Conservation (phyloP, 2,888 invertebrate genomes). For the Synanthedon myopaeformis region DNA sequence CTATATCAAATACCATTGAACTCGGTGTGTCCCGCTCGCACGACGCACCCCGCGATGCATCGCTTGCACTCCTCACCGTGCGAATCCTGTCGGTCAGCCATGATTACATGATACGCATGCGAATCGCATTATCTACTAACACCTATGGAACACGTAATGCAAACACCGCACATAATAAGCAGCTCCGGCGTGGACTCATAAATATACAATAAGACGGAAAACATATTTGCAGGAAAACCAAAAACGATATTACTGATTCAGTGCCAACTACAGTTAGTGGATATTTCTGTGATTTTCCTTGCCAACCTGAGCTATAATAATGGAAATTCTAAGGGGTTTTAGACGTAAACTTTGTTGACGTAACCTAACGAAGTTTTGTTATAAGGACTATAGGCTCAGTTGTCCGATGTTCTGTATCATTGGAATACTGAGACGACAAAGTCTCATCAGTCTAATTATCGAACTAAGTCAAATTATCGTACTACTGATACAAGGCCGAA, state of each 20-base stretch:
- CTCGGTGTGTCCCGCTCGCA: slow-evolving; percentile 50
- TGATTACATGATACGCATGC: slow-evolving; percentile 64
- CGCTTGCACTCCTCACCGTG: slow-evolving; percentile 51
- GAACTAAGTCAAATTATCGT: no score
- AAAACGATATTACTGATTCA: neutral
- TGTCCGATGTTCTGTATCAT: no score
- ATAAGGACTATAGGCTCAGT: no score
- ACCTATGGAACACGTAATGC: slow-evolving; percentile 34
- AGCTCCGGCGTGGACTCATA: neutral
- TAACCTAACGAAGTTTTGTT: no score
- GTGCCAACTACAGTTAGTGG: no score
- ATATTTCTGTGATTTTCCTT: no score
- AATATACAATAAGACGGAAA: neutral
- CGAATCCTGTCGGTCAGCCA: slow-evolving; percentile 44
- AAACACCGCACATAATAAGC: slow-evolving; percentile 1
- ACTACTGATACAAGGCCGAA: no score
- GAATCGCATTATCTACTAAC: slow-evolving; percentile 54
- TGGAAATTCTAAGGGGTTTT: no score
- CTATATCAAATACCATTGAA: slow-evolving; percentile 72
- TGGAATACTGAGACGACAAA: no score
- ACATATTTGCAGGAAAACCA: neutral
- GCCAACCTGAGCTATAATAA: no score
- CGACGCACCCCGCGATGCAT: slow-evolving; percentile 49
- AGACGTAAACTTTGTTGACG: no score
- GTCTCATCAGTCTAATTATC: no score